Percentiles rank a stretch among this genome's conserved stretches.
phyloP scores from a whole-genome alignment of 2,797 vertebrate species.

The Allobates femoralis region DNA sequence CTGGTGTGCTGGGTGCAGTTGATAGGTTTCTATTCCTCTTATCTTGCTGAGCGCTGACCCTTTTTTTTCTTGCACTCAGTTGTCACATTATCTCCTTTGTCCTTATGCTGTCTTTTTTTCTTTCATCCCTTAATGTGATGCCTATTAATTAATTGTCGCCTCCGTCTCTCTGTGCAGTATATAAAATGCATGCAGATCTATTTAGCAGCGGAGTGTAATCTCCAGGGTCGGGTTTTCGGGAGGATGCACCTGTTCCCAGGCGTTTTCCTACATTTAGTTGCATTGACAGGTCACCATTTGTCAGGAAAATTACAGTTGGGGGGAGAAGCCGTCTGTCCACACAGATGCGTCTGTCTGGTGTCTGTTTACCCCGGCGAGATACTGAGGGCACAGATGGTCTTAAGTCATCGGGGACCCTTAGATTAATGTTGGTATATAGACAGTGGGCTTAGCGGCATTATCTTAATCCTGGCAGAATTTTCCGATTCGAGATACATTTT shows the following conservation, averaged over 20 bases:
- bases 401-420: conserved; percentile 41
- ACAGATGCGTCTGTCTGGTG: conserved; percentile 31
- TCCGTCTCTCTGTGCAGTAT: no score
- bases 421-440: conserved; percentile 42
- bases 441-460: conserved; percentile 33
- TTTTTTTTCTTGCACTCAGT: background rate
- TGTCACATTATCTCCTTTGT: conserved; percentile 22
- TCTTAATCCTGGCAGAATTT: conserved; percentile 29
- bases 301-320: conserved; percentile 24
- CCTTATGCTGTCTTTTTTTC: conserved; percentile 3
- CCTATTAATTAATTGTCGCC: background rate
- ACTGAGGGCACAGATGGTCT: conserved; percentile 53
- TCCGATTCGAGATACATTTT: background rate
- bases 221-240: background rate
- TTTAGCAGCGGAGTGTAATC: conserved; percentile 3
- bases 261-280: conserved; percentile 12
- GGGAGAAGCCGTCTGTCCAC: conserved; percentile 40
- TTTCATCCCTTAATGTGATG: background rate
- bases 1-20: conserved; percentile 18
- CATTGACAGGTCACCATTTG: conserved; percentile 54
- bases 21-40: conserved; percentile 14
- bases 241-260: conserved; percentile 49
- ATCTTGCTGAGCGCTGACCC: conserved; percentile 14
- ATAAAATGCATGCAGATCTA: background rate
- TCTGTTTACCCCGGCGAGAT: conserved; percentile 30